These are phyloP conservation scores for Wasmannia auropunctata DNA, from an alignment of 1,140 invertebrate species.

Conservation along the genomic window DNA sequence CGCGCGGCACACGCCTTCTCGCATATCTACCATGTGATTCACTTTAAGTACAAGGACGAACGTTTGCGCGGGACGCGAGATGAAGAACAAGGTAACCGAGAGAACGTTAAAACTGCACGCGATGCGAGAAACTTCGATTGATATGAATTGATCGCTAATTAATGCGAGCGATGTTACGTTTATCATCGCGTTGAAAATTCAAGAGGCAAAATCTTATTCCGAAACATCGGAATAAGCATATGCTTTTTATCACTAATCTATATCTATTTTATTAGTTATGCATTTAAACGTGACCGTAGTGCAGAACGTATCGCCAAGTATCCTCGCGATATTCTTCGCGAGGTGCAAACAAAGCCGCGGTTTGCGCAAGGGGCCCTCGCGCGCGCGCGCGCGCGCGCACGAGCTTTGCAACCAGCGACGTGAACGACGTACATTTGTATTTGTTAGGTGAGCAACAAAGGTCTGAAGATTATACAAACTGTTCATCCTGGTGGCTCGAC, in stretches of 20 bases:
- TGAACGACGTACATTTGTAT: slow-evolving; percentile 50
- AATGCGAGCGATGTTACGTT: too few relatives aligned
- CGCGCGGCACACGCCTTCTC: slow-evolving; percentile 23
- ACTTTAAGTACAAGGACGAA: slow-evolving; percentile 48
- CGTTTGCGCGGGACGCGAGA: slow-evolving; percentile 69
- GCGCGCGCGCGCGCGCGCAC: not conserved
- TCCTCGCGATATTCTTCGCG: slow-evolving; percentile 2
- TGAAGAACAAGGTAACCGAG: slow-evolving; percentile 53
- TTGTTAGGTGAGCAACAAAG: slow-evolving; percentile 94
- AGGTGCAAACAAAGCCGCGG: not conserved
- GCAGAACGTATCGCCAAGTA: not conserved
- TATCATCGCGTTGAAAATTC: not conserved
- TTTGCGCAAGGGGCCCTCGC: slow-evolving; percentile 29
- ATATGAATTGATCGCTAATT: not conserved
- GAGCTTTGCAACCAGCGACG: slow-evolving; percentile 6
- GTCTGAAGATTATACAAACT: slow-evolving; percentile 96
- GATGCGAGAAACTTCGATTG: not conserved
- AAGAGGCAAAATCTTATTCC: not conserved
- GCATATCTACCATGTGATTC: slow-evolving; percentile 37
- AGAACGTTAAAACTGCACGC: not conserved
- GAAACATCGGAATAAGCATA: not conserved
- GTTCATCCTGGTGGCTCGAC: slow-evolving; percentile 86
- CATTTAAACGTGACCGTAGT: not conserved
- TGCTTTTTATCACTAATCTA: not conserved
- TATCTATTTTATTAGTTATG: not conserved